Evolutionary conservation across 2,888 invertebrate genomes (phyloP).

Genomic region (Clitarchus hookeri): DNA sequence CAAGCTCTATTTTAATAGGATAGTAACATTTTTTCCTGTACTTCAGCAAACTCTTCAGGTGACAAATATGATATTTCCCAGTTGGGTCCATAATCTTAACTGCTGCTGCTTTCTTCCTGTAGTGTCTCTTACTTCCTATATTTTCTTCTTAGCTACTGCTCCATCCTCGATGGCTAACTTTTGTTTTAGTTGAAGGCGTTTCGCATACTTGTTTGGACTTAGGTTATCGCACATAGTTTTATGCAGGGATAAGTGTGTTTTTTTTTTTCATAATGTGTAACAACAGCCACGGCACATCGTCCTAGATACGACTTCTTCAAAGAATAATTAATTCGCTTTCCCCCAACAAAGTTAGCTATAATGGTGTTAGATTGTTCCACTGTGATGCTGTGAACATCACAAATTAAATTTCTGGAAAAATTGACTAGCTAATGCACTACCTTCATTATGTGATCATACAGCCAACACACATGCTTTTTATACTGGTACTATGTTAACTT

Average conservation of each 20-base stretch:
- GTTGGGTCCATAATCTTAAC: not conserved
- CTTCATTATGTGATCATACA: too few species aligned
- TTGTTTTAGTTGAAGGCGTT: slow-evolving; percentile 20
- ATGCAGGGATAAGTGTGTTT: too few species aligned
- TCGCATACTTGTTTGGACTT: not conserved
- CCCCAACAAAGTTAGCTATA: slow-evolving; percentile 33
- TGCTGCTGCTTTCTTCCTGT: not conserved
- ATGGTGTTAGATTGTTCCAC: slow-evolving; percentile 29
- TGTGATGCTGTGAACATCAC: slow-evolving; percentile 32
- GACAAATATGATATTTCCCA: not conserved
- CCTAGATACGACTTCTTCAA: slow-evolving; percentile 31
- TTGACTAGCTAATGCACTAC: slow-evolving; percentile 30
- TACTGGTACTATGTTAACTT: too few species aligned
- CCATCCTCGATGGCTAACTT: not conserved
- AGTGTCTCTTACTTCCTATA: not conserved
- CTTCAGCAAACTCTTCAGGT: not conserved
- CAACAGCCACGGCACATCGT: slow-evolving; percentile 30
- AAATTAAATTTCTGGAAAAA: slow-evolving; percentile 32
- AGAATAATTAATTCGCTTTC: slow-evolving; percentile 35
- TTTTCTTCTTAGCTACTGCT: not conserved
- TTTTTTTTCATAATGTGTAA: too few species aligned
- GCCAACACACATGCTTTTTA: not conserved
- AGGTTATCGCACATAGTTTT: too few species aligned
- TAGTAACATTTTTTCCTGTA: not conserved
- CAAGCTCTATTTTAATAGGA: not conserved